Base-by-base conservation (phyloP, 1,140 invertebrate species). In the Lordiphosa mommai region DNA sequence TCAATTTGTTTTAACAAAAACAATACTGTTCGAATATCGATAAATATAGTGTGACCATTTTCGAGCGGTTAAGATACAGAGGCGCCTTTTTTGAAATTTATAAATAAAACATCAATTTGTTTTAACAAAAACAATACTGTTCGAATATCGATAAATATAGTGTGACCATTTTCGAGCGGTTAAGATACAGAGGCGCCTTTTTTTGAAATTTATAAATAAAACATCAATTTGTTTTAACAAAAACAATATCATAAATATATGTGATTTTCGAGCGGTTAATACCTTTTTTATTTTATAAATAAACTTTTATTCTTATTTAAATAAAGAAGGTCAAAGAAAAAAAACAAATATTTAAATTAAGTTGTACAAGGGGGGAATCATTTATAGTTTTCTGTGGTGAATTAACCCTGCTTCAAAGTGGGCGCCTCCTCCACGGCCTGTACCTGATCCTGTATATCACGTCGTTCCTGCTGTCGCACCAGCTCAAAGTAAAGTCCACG, bases 401-500 rank as follows among this genome's bases (percentile, higher is more conserved):
- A 9, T 13, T 50, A 41, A 29, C 50, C 66, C 33, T 30, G 49
- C 13, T 20, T 32, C 36, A 34, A 9, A 4, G 13, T 14, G 7
- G 8, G 9, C 16, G 52, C 89, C 72, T 59, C 40, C 56, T 65
- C 71, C 20, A 55, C 57, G 1, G 48, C 46, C 12, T 80, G 55
- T 3, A 58, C 89, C 67, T 82, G 57, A 1, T 87, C 77, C 37
- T 72, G 72, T 10, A 58, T 65, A 23, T 69, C 85, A 59, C 72
- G 87, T 67, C 71, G 88, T 77, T 88, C 89, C 76, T 89, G 91
- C 87, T 91, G 66, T 36, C 88, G 71, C 8, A 89, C 88, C 13
- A 89, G 65, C 6, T 88, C 87, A 77, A 93, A 94, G 84, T 98
- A 98, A 48, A 94, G 90, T 2, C 95, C 93, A 88, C 93, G 91